A percentile compares a stretch with the other conserved stretches of the same genome.
Evolutionary conservation across 2,797 vertebrate species (phyloP).

Genomic region (Paguma larvata): DNA sequence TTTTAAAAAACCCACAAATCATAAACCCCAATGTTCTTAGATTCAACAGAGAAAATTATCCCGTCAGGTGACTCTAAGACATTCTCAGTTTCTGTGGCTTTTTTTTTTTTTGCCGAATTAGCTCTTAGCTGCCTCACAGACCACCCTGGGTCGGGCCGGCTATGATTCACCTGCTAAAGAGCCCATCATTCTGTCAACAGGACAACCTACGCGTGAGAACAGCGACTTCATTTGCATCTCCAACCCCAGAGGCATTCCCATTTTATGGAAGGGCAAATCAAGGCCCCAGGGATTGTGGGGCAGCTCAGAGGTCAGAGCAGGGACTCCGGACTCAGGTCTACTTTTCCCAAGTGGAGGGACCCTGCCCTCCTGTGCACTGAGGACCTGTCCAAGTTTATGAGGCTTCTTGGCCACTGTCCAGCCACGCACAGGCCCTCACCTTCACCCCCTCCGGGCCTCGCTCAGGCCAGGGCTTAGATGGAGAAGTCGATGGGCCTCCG

Average conservation of each 20-base stretch:
- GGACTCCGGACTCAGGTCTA: fast-evolving
- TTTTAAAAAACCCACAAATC: background rate
- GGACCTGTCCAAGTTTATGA: background rate
- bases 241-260: fast-evolving
- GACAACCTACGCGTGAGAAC: fast-evolving
- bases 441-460: fast-evolving
- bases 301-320: background rate
- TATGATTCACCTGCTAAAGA: background rate
- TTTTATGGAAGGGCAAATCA: background rate
- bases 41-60: background rate
- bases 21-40: background rate
- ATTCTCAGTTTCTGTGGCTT: background rate
- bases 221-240: fast-evolving
- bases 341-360: too few relatives aligned
- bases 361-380: background rate
- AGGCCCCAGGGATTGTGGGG: background rate
- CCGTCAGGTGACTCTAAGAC: fast-evolving
- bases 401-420: background rate
- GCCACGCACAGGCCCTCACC: fast-evolving
- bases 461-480: background rate
- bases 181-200: background rate
- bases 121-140: background rate
- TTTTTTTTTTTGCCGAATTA: background rate
- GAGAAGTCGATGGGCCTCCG: background rate
- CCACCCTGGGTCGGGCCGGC: background rate